A percentile compares a stretch with the other conserved stretches of the same genome.
Conservation (phyloP, 2,797 vertebrate species). For the Florisuga fusca region DNA sequence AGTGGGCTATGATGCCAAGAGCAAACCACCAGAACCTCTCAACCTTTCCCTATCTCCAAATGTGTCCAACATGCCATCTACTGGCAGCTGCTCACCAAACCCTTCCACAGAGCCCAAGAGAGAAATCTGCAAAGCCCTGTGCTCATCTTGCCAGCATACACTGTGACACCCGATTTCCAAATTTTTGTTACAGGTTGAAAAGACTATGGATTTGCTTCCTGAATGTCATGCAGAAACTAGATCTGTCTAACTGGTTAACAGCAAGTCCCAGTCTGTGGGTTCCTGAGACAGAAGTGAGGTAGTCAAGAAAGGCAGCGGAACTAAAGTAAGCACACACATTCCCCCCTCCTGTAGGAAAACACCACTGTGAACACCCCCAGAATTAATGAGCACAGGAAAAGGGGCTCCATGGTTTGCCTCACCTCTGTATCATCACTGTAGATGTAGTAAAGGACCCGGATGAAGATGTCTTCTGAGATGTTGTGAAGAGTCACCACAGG, state of each 20-base stretch:
- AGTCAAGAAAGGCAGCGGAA: neutral
- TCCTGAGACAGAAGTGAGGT: neutral
- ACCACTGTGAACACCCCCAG: neutral
- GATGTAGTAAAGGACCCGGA: constrained; percentile 91
- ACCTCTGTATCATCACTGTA: constrained; percentile 95
- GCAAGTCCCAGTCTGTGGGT: neutral
- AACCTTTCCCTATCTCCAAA: neutral
- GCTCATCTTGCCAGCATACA: neutral
- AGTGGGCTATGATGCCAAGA: constrained; percentile 1
- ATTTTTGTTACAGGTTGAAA: neutral
- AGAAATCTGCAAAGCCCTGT: neutral
- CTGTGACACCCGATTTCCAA: neutral
- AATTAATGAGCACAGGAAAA: neutral
- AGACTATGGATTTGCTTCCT: neutral
- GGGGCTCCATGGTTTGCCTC: neutral
- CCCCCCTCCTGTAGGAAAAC: neutral
- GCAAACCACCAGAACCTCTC: neutral
- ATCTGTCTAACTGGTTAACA: neutral
- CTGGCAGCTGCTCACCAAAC: constrained; percentile 29
- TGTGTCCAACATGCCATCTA: constrained; percentile 54
- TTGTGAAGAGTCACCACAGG: constrained; percentile 90
- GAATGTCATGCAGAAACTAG: neutral
- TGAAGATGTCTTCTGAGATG: constrained; percentile 91
- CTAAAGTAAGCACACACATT: neutral
- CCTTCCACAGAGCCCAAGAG: neutral